Percentiles rank a stretch among this genome's conserved stretches.
Conservation (phyloP, 2,888 invertebrate genomes). For the Prosapia bicincta region DNA sequence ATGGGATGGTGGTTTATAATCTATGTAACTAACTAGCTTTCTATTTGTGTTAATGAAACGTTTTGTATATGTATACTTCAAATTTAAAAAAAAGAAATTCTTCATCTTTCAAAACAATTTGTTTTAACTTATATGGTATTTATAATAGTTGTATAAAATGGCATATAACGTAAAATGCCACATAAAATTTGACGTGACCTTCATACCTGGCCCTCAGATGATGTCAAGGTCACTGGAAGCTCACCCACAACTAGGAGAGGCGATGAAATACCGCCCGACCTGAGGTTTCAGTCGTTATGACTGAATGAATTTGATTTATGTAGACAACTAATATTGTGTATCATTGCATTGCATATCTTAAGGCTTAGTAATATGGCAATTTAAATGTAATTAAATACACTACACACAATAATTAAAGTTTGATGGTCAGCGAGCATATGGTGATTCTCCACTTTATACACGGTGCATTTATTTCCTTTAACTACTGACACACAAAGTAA, state of each 20-base stretch:
- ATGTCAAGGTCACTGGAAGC: not conserved
- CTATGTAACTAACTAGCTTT: too few relatives aligned
- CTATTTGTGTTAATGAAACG: too few relatives aligned
- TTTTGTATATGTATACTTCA: too few relatives aligned
- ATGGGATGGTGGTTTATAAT: too few relatives aligned
- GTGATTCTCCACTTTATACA: too few relatives aligned
- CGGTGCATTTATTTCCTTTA: too few relatives aligned
- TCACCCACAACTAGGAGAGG: not conserved
- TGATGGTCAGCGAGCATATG: not conserved
- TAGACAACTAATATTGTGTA: not conserved
- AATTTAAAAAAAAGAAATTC: too few relatives aligned
- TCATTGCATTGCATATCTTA: not conserved
- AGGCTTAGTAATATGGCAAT: not conserved
- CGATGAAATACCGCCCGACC: not conserved
- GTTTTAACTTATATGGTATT: too few relatives aligned
- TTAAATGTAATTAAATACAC: not conserved
- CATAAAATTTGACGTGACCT: not conserved
- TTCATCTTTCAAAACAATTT: too few relatives aligned
- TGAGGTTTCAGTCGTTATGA: not conserved
- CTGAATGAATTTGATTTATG: not conserved
- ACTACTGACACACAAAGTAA: too few relatives aligned
- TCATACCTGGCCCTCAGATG: not conserved
- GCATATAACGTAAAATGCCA: not conserved
- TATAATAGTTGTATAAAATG: too few relatives aligned
- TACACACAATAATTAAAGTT: not conserved